Evolutionary conservation across 2,797 vertebrate species (phyloP), one percentile per base, ranked within the genome.

Genomic region (Oreonectes daqikongensis): DNA sequence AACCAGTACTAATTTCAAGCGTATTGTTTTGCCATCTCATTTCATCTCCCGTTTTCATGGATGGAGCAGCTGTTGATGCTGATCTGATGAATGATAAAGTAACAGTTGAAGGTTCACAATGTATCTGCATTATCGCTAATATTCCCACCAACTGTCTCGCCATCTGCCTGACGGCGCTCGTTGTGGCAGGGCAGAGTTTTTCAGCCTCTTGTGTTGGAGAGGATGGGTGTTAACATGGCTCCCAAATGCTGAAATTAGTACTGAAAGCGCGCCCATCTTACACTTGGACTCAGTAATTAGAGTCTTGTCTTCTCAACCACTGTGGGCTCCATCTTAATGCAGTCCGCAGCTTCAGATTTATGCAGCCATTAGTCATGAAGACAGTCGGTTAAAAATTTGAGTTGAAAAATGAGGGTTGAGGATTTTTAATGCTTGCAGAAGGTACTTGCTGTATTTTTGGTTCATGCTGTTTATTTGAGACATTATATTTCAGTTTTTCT

Each of bases 121-220:
- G 83, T 85, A 85, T 78, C 71, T 74, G 79, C 79, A 86, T 84
- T 83, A 28, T 83, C 75, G 75, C 84, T 63, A 84, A 89, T 86
- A 90, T 89, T 90, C 87, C 84, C 87, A 88, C 91, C 89, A 91
- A 91, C 89, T 92, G 90, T 81, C 87, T 86, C 4, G 80, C 90
- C 90, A 91, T 90, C 89, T 92, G 91, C 89, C 90, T 72, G 30
- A 30, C 52, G 0, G 57, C 42, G 24, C 52, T 63, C 55, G 64
- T 66, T 70, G 71, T 78, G 84, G 84, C 68, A 75, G 71, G 67
- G 40, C 22, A 70, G 68, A 69, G 24, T 83, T 87, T 79, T 57
- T 83, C 77, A 81, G 73, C 81, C 79, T 82, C 76, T 84, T 72
- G 67, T 79, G 84, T 81, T 79, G 78, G 84, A 79, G 87, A 85